Evolutionary conservation across 1,140 invertebrate species (phyloP).

Genomic region (Pygmarrhopalites habei): DNA sequence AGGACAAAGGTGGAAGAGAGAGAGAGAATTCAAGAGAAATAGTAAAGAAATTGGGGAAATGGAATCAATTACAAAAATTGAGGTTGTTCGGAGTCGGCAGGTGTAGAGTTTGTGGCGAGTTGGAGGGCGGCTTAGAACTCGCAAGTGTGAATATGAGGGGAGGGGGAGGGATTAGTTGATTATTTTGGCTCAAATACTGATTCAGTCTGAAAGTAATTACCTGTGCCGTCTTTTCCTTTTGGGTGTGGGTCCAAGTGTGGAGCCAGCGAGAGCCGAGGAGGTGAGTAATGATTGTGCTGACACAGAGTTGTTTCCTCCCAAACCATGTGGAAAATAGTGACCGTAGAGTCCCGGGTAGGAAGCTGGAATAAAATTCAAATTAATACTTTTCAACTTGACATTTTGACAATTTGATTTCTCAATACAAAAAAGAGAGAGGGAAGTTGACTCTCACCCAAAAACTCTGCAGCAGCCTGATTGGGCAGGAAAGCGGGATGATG

Average conservation of each 20-base stretch:
- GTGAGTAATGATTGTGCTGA: slow-evolving; percentile 33
- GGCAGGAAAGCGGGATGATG: slow-evolving; percentile 31
- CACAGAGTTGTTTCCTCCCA: slow-evolving; percentile 10
- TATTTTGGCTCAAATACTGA: no score
- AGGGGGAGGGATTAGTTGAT: no score
- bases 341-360: slow-evolving; percentile 36
- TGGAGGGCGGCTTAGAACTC: no score
- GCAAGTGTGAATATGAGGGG: no score
- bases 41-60: no score
- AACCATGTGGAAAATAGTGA: slow-evolving; percentile 33
- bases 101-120: no score
- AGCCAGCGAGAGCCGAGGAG: slow-evolving; percentile 17
- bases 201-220: no score
- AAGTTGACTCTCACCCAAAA: neutral
- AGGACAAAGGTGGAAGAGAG: no score
- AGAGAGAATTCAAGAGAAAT: no score
- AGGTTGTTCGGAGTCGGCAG: no score
- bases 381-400: no score
- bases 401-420: neutral
- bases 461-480: slow-evolving; percentile 27
- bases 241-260: slow-evolving; percentile 22
- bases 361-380: slow-evolving; percentile 20
- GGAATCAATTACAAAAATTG: no score
- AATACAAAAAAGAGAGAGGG: neutral
- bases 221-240: slow-evolving; percentile 39